These are phyloP conservation scores for Unio pictorum DNA, from an alignment of 2,888 invertebrate species.

Conservation along the genomic window DNA sequence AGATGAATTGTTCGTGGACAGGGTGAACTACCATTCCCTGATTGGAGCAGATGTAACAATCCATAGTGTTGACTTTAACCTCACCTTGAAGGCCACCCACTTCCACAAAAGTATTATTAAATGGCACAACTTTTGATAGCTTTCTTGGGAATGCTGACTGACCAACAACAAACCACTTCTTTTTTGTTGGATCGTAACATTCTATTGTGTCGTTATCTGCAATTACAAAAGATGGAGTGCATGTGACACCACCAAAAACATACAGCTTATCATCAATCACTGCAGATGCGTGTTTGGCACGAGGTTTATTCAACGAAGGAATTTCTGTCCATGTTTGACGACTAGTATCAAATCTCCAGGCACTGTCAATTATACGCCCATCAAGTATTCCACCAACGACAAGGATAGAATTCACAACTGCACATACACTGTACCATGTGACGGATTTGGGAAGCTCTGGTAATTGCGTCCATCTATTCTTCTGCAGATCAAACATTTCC, in stretches of 20 bases:
- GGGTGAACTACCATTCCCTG: constrained; percentile 49
- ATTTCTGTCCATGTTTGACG: constrained; percentile 63
- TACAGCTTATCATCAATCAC: constrained; percentile 61
- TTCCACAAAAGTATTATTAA: constrained; percentile 64
- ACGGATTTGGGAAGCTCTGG: constrained; percentile 62
- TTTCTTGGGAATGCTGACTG: constrained; percentile 66
- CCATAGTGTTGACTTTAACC: constrained; percentile 65
- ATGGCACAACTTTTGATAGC: constrained; percentile 63
- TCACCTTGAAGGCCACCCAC: constrained; percentile 65
- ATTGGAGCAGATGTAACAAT: constrained; percentile 61
- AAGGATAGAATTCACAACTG: constrained; percentile 62
- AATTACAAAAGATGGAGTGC: constrained; percentile 48
- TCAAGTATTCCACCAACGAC: constrained; percentile 68
- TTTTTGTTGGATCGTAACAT: constrained; percentile 58
- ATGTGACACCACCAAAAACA: constrained; percentile 65
- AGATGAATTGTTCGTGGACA: constrained; percentile 66
- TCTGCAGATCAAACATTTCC: constrained; percentile 68
- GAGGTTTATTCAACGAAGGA: constrained; percentile 59
- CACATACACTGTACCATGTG: constrained; percentile 63
- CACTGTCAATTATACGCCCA: constrained; percentile 58
- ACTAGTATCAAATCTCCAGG: constrained; percentile 67
- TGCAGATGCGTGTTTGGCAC: constrained; percentile 67
- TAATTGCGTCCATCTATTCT: constrained; percentile 65
- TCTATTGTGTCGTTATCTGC: constrained; percentile 66
- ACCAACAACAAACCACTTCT: constrained; percentile 62